Conservation (phyloP, 2,113 vertebrate species). For the Cynocephalus volans region DNA sequence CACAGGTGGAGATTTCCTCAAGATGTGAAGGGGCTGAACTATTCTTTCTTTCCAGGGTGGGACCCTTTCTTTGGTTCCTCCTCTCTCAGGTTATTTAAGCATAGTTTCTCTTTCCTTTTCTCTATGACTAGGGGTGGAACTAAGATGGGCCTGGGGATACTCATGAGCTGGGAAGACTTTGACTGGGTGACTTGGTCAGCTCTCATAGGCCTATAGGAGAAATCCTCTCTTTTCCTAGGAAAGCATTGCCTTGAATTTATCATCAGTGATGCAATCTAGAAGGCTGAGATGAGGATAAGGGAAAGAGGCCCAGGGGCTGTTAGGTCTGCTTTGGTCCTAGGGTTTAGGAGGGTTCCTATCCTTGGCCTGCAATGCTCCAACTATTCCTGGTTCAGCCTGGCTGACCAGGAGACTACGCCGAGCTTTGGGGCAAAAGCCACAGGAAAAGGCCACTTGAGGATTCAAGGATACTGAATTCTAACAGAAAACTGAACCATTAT, state of each 20-base stretch:
- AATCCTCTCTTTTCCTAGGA: not conserved
- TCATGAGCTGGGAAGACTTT: not conserved
- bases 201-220: not conserved
- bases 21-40: not conserved
- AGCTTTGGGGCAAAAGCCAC: not conserved
- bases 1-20: not conserved
- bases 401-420: not conserved
- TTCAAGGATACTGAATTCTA: not conserved
- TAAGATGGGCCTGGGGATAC: not conserved
- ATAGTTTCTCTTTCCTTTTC: not conserved
- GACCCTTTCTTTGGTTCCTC: not conserved
- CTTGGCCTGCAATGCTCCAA: not conserved
- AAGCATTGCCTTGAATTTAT: slow-evolving; percentile 26
- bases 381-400: rapidly evolving
- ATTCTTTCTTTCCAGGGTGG: not conserved
- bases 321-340: not conserved
- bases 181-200: not conserved
- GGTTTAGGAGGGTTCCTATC: too few species aligned
- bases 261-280: not conserved
- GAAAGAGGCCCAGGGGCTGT: not conserved
- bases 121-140: not conserved
- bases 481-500: not conserved
- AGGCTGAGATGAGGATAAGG: not conserved
- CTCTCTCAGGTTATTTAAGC: not conserved
- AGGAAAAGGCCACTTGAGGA: not conserved